Base-by-base conservation (phyloP, 2,888 invertebrate species). In the Lomographa bimaculata region DNA sequence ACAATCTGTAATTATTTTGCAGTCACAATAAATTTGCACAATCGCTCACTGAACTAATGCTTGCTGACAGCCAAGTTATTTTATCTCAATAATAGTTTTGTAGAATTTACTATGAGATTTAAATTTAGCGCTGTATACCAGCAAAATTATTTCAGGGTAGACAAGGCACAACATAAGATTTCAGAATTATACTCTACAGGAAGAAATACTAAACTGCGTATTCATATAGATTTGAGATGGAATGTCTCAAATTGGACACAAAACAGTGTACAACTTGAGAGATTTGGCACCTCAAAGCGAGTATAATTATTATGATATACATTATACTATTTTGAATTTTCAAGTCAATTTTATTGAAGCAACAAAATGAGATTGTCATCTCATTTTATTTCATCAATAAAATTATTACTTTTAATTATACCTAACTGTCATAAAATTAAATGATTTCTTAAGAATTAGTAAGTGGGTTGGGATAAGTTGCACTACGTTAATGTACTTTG, bases 141-240 rank as follows among this genome's bases (percentile, higher is more conserved):
- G 70, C 70, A 69, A 60, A 60, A 75, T 68, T 64, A 73, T 59
- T 55, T 62, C 56, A 66, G 73, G 70, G 61, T 46, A 63, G 65
- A 75, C 71, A 87, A 86, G 86, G 86, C 86, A 87, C 86, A 78
- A 85, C 77, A 78, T 60, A 85, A 84, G 42, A 43, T 40, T 18
- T 46, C 21, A 40, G 20, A 33, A 38, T 32, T 28, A 26, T 36
- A 43, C 25, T 33, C 21, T 45, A 45, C 11, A 32, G 39, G 23
- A 26, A 37, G 6, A 29, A 41, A 24, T 40, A n/a, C 39, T 48
- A 45, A 21, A 29, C 35, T 39, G 39, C 20, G 14, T 23, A 25
- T 7, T 35, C 32, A 20, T 24, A 9, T 16, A 14, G 21, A 18
- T 14, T 20, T 24, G 16, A 32, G 34, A 18, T 38, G 16, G 30